Evolutionary conservation across 2,797 vertebrate species (phyloP), one percentile per base, ranked within the genome.

Genomic region (Philypnodon macrostomus): DNA sequence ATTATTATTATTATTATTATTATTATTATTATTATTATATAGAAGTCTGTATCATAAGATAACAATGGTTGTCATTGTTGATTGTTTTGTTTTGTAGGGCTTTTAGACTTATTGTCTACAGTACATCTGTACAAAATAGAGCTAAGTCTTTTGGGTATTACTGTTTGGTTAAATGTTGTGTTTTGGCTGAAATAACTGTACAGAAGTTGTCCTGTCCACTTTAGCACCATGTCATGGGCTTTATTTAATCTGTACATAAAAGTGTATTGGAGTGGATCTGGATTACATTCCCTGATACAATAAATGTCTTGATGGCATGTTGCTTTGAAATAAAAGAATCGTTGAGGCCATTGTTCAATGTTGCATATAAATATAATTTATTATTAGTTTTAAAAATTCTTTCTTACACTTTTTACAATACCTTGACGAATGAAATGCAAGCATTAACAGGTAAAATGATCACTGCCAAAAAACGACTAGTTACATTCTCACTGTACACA

Each of bases 321-420:
- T 13, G 37, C 7, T 46, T 53, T 30, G 21, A 26, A 63, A 67
- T 16, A 63, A 59, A 67, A 44, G 33, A n/a, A n/a, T 40, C 36
- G 15, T 15, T n/a, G 7, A n/a, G 24, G 30, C 91, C 91, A 71
- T 87, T 63, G 91, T 70, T 86, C 79, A 86, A 85, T 89, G 81
- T 95, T 97, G 94, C 93, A 96, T 98, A 98, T 96, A 98, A 98
- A 98, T 98, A 98, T 98, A 98, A 98, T 98, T 98, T 98, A 98
- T 98, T 98, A 95, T 91, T 91, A 91, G 93, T 94, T 76, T 97
- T 95, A 96, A 96, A 98, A 98, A 97, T 94, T 93, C 88, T 94
- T 96, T 96, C 91, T 97, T 98, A 97, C 95, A 98, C 90, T 97
- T 97, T 98, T 88, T 98, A 98, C 95, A 98, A 84, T 90, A 90